Percentiles rank a stretch among this genome's conserved stretches.
Conservation (phyloP, 2,113 vertebrate genomes). For the Gallinago undulata region DNA sequence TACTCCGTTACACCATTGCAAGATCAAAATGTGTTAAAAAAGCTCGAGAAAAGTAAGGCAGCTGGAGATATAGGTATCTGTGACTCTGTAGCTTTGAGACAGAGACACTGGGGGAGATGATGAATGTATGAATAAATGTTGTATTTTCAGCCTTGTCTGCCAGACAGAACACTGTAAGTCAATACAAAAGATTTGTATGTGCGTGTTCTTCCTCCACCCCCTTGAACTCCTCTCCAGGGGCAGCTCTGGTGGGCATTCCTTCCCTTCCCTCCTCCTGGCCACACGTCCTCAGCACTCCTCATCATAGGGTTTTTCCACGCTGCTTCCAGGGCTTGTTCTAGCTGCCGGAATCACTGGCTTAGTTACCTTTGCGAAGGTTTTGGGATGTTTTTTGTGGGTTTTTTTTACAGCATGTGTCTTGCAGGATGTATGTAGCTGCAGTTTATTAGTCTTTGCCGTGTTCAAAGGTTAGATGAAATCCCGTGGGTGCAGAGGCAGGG, state of each 20-base stretch:
- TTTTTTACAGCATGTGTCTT: background rate
- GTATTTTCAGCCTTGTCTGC: background rate
- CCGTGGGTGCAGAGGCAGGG: fast-evolving
- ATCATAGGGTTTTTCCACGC: fast-evolving
- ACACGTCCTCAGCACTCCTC: fast-evolving
- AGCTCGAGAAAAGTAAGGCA: background rate
- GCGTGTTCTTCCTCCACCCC: background rate
- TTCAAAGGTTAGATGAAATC: background rate
- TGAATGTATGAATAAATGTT: background rate
- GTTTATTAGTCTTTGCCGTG: background rate
- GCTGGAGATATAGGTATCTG: background rate
- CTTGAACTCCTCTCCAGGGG: background rate
- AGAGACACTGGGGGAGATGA: background rate
- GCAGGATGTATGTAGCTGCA: background rate
- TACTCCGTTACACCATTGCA: background rate
- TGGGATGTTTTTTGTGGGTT: background rate
- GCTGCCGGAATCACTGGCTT: background rate
- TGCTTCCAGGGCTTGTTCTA: background rate
- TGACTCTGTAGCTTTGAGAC: background rate
- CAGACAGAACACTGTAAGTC: background rate
- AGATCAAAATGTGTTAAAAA: background rate
- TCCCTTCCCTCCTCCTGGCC: background rate
- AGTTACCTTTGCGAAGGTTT: background rate
- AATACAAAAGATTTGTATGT: background rate
- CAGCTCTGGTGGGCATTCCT: background rate